Evolutionary conservation across 2,888 invertebrate genomes (phyloP), one percentile per base, ranked within the genome.

Genomic region (Clunio marinus): DNA sequence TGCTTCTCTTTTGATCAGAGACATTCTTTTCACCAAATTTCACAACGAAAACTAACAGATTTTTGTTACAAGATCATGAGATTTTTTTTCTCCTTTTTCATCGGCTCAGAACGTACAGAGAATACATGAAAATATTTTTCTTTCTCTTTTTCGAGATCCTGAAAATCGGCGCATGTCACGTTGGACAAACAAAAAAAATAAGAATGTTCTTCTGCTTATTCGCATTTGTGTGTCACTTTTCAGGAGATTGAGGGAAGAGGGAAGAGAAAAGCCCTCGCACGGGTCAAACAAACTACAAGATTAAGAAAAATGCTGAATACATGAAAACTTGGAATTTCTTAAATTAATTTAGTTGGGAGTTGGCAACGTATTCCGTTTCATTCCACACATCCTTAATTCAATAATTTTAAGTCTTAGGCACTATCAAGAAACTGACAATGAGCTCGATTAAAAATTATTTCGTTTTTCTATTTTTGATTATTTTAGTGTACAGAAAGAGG

Each of bases 141-240:
- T 55, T 32, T 32, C 32, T 10, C 20, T 45, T 32, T 22, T 51
- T 7, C 51, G 65, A 51, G 65, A 63, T 22, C 27, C 46, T 46
- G 27, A 28, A 66, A 66, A 46, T 51, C 22, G 51, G 55, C 66
- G 66, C 66, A 66, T 66, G 66, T 66, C 66, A 66, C 27, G 17
- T 66, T 66, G 66, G 55, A 55, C 66, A 46, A 66, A 35, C 45
- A 46, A 28, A 66, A 25, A 55, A 55, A 66, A 27, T n/a, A n/a
- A n/a, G n/a, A n/a, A n/a, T n/a, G 17, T 17, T 10, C 13, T 60
- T 60, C 37, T 60, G 28, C 60, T 60, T 60, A 15, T 20, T 35
- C 35, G 17, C 60, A 28, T 32, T 45, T 46, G 37, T 65, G 41
- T 65, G 63, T 65, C 63, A 65, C 46, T 65, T 63, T 46, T 62